phyloP scores from a whole-genome alignment of 2,113 vertebrate genomes.

The Pterophyllum scalare region DNA sequence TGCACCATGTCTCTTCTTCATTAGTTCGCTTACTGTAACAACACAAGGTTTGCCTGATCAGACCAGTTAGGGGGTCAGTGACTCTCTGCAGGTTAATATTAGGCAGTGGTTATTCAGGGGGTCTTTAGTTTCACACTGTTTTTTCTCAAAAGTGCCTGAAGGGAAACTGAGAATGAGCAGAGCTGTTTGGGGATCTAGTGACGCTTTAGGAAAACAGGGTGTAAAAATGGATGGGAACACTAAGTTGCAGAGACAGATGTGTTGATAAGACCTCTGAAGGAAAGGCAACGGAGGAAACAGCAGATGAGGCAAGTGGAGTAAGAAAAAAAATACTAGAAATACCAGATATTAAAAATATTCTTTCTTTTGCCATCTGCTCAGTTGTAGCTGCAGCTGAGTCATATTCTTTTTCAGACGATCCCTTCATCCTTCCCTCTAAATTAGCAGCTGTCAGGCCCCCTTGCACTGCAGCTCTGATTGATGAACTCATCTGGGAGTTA shows the following conservation, averaged over 20 bases:
- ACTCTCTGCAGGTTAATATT: slow-evolving; percentile 42
- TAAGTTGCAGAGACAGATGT: slow-evolving; percentile 77
- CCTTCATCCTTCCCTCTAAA: slow-evolving; percentile 29
- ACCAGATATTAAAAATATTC: slow-evolving; percentile 8
- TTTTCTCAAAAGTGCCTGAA: slow-evolving; percentile 31
- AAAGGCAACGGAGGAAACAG: slow-evolving; percentile 9
- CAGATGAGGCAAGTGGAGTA: slow-evolving; percentile 24
- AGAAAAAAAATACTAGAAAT: not conserved
- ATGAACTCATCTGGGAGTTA: slow-evolving; percentile 81
- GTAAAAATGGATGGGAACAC: slow-evolving; percentile 75
- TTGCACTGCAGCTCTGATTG: slow-evolving; percentile 66
- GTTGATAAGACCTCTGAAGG: slow-evolving; percentile 71
- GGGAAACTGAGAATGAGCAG: slow-evolving; percentile 41
- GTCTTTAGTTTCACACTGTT: slow-evolving; percentile 73
- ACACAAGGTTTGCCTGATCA: slow-evolving; percentile 10
- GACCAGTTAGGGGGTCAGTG: not conserved
- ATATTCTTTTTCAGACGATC: slow-evolving; percentile 34
- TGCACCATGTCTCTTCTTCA: slow-evolving; percentile 37
- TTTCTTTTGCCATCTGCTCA: slow-evolving; percentile 11
- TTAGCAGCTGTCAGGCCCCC: slow-evolving; percentile 68
- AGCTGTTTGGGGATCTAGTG: slow-evolving; percentile 70
- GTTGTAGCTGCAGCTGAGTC: slow-evolving; percentile 18
- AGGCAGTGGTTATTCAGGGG: slow-evolving; percentile 28
- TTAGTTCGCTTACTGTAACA: slow-evolving; percentile 45
- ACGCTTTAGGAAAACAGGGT: slow-evolving; percentile 74